Evolutionary conservation across 2,113 vertebrate genomes (phyloP).

Genomic region (Zosterops hypoxanthus): DNA sequence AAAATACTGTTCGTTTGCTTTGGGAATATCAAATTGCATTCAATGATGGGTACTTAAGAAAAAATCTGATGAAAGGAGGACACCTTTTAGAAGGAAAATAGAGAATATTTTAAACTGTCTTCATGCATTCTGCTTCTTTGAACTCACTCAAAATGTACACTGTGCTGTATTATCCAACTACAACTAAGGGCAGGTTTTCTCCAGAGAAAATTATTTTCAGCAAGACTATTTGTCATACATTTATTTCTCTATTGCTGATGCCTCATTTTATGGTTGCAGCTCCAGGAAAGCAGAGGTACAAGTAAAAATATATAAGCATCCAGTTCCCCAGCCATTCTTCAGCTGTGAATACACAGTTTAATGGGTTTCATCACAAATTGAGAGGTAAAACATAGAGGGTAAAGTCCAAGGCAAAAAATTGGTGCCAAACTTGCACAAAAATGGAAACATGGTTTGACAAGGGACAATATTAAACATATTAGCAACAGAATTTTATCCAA

Average conservation of each 20-base stretch:
- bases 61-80: background rate
- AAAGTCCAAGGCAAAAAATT: background rate
- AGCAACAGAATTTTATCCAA: background rate
- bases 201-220: background rate
- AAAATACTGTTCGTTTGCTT: background rate
- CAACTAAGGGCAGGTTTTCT: background rate
- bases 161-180: background rate
- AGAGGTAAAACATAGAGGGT: background rate
- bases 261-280: background rate
- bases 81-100: background rate
- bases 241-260: background rate
- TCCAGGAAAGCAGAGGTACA: background rate
- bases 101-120: background rate
- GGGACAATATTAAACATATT: background rate
- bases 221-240: background rate
- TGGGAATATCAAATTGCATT: background rate
- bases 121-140: background rate
- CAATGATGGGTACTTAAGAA: background rate
- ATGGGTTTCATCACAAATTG: background rate
- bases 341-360: background rate
- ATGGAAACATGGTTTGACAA: background rate
- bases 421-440: background rate
- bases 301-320: background rate
- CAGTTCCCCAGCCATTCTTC: background rate
- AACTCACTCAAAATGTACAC: background rate